Conservation (phyloP, 2,113 vertebrate species). For the Seriola rivoliana region DNA sequence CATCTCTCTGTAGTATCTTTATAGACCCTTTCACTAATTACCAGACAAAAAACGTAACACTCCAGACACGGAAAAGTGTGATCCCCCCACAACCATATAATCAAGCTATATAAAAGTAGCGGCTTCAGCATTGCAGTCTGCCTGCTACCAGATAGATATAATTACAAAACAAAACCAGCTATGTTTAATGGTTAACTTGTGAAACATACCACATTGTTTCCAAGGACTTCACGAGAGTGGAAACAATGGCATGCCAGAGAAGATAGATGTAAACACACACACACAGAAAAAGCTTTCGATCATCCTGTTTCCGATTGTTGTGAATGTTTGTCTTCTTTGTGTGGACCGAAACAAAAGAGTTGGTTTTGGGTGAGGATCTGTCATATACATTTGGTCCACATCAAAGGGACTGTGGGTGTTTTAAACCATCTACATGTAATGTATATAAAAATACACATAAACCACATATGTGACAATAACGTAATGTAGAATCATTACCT, state of each 20-base stretch:
- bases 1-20: slow-evolving; percentile 51
- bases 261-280: slow-evolving; percentile 72
- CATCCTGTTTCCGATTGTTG: slow-evolving; percentile 56
- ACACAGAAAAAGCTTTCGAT: slow-evolving; percentile 67
- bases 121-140: slow-evolving; percentile 82
- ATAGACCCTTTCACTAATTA: slow-evolving; percentile 51
- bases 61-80: slow-evolving; percentile 86
- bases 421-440: slow-evolving; percentile 16
- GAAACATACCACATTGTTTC: slow-evolving; percentile 79
- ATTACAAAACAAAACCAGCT: slow-evolving; percentile 87
- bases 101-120: slow-evolving; percentile 89
- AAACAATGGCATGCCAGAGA: slow-evolving; percentile 81
- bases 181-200: slow-evolving; percentile 84
- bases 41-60: slow-evolving; percentile 59
- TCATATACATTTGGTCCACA: slow-evolving; percentile 28
- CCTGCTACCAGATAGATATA: slow-evolving; percentile 90
- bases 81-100: slow-evolving; percentile 87
- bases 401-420: slow-evolving; percentile 17
- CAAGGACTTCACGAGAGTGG: slow-evolving; percentile 64
- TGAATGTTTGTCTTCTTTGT: slow-evolving; percentile 70
- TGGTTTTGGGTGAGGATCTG: slow-evolving; percentile 63
- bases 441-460: slow-evolving; percentile 15
- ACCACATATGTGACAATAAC: not conserved
- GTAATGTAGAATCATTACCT: not conserved
- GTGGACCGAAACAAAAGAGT: slow-evolving; percentile 68